phyloP scores from a whole-genome alignment of 2,888 invertebrate genomes.

The Napeogenes sylphis region DNA sequence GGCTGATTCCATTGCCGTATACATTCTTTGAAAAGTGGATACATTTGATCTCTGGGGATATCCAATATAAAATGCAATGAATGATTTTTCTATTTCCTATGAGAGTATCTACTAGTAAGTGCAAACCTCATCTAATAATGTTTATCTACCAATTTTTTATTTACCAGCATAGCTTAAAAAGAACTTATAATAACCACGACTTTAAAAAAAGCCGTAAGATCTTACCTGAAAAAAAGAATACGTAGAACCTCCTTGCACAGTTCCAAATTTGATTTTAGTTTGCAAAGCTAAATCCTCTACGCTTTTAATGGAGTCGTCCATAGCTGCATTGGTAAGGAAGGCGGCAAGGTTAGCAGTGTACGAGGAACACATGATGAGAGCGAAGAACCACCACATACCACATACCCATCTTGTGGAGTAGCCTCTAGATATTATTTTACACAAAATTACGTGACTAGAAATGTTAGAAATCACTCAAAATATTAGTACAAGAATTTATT shows the following conservation, averaged over 20 bases:
- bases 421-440: slow-evolving; percentile 77
- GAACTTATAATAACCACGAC: too few species aligned
- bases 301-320: slow-evolving; percentile 92
- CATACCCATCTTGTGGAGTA: slow-evolving; percentile 93
- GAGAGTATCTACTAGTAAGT: too few species aligned
- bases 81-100: background rate
- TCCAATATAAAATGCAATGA: slow-evolving; percentile 32
- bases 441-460: background rate
- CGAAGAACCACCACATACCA: slow-evolving; percentile 98
- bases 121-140: background rate
- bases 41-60: slow-evolving; percentile 87
- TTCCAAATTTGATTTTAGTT: slow-evolving; percentile 97
- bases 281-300: slow-evolving; percentile 96
- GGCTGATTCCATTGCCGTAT: slow-evolving; percentile 92
- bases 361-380: slow-evolving; percentile 94
- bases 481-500: background rate
- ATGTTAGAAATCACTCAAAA: too few species aligned
- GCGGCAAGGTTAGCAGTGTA: slow-evolving; percentile 97
- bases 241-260: slow-evolving; percentile 93
- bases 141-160: too few species aligned
- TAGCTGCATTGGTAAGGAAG: slow-evolving; percentile 92
- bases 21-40: slow-evolving; percentile 93
- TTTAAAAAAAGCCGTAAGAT: background rate
- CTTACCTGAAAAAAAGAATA: slow-evolving; percentile 90
- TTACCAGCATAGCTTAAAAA: too few species aligned